A percentile compares a stretch with the other conserved stretches of the same genome.
Evolutionary conservation across 2,113 vertebrate species (phyloP).

Genomic region (Nothocercus julius): DNA sequence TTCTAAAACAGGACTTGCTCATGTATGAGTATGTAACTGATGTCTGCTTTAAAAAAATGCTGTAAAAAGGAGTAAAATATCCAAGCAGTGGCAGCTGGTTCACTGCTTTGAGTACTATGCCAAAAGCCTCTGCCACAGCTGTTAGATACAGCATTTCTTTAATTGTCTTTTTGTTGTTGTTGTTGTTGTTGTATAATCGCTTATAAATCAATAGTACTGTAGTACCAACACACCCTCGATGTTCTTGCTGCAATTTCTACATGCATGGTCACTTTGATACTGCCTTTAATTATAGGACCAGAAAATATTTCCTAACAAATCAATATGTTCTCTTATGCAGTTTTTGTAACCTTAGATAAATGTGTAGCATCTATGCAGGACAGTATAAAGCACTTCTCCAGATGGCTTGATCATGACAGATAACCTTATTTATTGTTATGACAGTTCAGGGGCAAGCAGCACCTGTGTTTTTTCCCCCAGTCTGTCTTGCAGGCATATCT

Average conservation of each 20-base stretch:
- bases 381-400: constrained; percentile 20
- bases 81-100: background rate
- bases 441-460: constrained; percentile 36
- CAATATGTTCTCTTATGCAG: background rate
- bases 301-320: background rate
- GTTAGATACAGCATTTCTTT: background rate
- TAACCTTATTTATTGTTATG: constrained; percentile 65
- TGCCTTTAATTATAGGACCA: background rate
- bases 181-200: background rate
- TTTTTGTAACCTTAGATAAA: constrained; percentile 16
- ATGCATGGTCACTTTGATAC: background rate
- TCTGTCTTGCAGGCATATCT: constrained; percentile 7
- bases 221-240: background rate
- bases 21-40: background rate
- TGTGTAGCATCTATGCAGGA: background rate
- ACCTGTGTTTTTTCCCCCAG: constrained; percentile 36
- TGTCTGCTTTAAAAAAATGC: background rate
- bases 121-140: background rate
- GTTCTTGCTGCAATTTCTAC: background rate
- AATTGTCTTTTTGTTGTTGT: background rate
- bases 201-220: background rate
- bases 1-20: background rate
- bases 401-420: constrained; percentile 55
- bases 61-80: background rate
- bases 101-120: background rate